Percentiles rank a stretch among this genome's conserved stretches.
Conservation (phyloP, 2,888 invertebrate genomes). For the Sarcophaga carnaria region DNA sequence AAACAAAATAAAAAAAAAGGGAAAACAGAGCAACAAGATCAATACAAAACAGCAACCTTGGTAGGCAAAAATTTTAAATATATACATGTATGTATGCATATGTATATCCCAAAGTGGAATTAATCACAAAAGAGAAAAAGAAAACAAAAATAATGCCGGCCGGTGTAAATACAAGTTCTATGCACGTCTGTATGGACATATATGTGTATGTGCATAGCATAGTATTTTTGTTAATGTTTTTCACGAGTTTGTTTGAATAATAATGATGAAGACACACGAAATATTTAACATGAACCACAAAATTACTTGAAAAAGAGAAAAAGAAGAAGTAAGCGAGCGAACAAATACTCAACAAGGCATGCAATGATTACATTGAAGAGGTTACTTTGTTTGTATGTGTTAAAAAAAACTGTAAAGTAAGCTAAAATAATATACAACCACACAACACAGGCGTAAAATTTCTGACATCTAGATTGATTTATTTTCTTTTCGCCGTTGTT, state of each 20-base stretch:
- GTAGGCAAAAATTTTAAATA: conserved; percentile 5
- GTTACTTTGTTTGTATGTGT: no score
- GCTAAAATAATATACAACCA: no score
- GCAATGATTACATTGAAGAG: no score
- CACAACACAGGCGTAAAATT: no score
- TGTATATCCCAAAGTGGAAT: conserved; percentile 33
- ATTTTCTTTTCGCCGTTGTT: no score
- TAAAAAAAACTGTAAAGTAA: no score
- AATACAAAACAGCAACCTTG: conserved; percentile 50
- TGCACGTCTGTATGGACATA: background rate
- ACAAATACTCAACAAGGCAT: no score
- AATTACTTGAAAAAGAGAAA: no score
- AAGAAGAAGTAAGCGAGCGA: no score
- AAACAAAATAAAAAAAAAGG: conserved; percentile 29
- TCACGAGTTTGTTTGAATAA: background rate
- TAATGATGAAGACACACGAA: background rate
- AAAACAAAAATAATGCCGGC: conserved; percentile 57
- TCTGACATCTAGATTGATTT: no score
- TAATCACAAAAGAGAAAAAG: conserved; percentile 43
- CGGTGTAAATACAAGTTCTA: conserved; percentile 43
- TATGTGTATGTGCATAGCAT: background rate
- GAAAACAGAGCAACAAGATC: conserved; percentile 16
- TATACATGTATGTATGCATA: background rate
- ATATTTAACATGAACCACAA: no score
- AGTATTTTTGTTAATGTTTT: background rate